phyloP scores from a whole-genome alignment of 2,797 vertebrate genomes.

The Pantherophis vulpinus region DNA sequence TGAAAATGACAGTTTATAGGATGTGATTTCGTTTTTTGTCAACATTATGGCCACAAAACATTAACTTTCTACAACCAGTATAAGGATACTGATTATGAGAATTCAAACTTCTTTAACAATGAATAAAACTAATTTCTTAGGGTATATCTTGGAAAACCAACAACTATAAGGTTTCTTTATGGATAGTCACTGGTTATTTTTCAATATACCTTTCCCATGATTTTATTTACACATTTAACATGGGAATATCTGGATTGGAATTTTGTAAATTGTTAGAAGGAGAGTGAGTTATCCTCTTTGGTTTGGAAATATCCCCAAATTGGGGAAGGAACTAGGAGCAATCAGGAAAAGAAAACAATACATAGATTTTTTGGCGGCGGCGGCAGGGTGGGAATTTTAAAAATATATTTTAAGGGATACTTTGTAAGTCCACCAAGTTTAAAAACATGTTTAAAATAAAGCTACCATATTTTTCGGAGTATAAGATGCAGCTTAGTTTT shows the following conservation, averaged over 20 bases:
- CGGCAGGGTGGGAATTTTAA: not conserved
- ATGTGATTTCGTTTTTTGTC: not conserved
- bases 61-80: not conserved
- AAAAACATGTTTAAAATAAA: not conserved
- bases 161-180: not conserved
- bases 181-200: not conserved
- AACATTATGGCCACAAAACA: not conserved
- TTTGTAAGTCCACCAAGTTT: not conserved
- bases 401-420: not conserved
- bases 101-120: not conserved
- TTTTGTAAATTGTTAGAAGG: not conserved
- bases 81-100: not conserved
- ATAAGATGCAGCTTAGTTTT: no score
- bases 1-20: not conserved
- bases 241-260: not conserved
- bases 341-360: not conserved
- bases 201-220: not conserved
- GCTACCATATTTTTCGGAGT: not conserved
- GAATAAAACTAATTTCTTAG: not conserved
- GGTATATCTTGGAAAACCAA: not conserved
- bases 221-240: not conserved
- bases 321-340: not conserved
- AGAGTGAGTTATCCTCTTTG: not conserved
- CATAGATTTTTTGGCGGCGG: not conserved
- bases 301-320: no score